Evolutionary conservation across 2,888 invertebrate species (phyloP), one percentile per base, ranked within the genome.

Genomic region (Timandra comae): DNA sequence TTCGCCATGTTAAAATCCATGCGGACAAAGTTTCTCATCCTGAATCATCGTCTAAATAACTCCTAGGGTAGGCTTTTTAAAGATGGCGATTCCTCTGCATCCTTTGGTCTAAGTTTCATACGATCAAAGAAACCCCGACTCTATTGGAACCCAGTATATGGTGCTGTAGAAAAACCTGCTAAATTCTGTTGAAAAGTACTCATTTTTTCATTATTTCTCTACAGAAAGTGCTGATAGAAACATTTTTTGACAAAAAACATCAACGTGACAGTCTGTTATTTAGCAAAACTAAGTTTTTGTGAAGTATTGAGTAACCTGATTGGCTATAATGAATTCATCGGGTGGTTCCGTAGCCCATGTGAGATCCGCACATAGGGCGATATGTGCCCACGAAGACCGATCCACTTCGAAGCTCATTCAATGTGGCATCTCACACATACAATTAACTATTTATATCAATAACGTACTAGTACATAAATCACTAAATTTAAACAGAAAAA

Each of bases 351-450:
- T 63, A 52, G 78, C 71, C 85, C 85, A 85, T 61, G 85, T 85
- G 66, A 79, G 73, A 73, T 85, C 82, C 63, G 85, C 84, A 77
- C 82, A 82, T 43, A 82, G 82, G 82, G 82, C 85, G 61, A 84
- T 73, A 56, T 81, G 82, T 66, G 80, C 85, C 85, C 84, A 85
- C 63, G 81, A 72, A 68, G 81, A 76, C 49, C 77, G 77, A 75
- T 82, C 84, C 78, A 77, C 80, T 57, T 81, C 81, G 82, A 80
- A 80, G 82, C 63, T 85, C 84, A 85, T 85, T 85, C 85, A 85
- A 85, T 81, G 84, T 75, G 74, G 72, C 84, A 84, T 81, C 60
- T 67, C 76, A 73, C 64, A 53, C 76, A 71, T 69, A 74, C 62
- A 74, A 74, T 68, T 74, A 81, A 73, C 71, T 73, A 70, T 69